Evolutionary conservation across 1,140 invertebrate genomes (phyloP).

Genomic region (Eurosta solidaginis): DNA sequence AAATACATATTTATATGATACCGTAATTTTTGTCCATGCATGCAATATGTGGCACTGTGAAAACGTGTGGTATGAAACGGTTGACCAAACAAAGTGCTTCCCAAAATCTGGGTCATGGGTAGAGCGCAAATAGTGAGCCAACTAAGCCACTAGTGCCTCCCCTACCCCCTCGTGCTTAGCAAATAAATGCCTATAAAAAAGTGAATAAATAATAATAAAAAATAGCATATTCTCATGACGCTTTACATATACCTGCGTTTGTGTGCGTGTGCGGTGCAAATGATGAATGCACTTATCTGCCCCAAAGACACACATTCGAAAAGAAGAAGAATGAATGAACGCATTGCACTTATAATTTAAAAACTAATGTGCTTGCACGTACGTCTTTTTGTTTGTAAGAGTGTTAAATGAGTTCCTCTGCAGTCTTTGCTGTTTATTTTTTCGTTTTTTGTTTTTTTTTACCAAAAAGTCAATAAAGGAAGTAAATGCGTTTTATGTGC

Average conservation of each 20-base stretch:
- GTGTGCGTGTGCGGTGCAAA: no score
- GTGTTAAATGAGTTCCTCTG: not conserved
- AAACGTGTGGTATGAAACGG: no score
- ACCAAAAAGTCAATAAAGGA: conserved; percentile 23
- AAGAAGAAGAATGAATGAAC: no score
- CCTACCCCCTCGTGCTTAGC: not conserved
- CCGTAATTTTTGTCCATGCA: not conserved
- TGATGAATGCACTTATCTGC: conserved; percentile 25
- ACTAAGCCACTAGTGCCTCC: not conserved
- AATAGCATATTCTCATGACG: not conserved
- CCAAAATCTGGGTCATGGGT: conserved; percentile 10
- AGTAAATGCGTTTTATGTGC: conserved; percentile 18
- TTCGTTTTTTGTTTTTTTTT: not conserved
- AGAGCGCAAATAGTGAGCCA: conserved; percentile 4
- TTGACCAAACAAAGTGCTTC: not conserved
- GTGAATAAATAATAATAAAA: not conserved
- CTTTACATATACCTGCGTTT: no score
- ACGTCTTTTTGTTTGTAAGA: not conserved
- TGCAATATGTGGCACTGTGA: not conserved
- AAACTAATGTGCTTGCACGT: not conserved
- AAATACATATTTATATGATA: no score
- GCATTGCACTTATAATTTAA: conserved; percentile 9
- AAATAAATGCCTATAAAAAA: not conserved
- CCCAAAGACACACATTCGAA: conserved; percentile 22
- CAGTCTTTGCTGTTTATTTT: not conserved